A percentile compares a stretch with the other conserved stretches of the same genome.
Evolutionary conservation across 1,140 invertebrate genomes (phyloP).

Genomic region (Babylonia areolata): DNA sequence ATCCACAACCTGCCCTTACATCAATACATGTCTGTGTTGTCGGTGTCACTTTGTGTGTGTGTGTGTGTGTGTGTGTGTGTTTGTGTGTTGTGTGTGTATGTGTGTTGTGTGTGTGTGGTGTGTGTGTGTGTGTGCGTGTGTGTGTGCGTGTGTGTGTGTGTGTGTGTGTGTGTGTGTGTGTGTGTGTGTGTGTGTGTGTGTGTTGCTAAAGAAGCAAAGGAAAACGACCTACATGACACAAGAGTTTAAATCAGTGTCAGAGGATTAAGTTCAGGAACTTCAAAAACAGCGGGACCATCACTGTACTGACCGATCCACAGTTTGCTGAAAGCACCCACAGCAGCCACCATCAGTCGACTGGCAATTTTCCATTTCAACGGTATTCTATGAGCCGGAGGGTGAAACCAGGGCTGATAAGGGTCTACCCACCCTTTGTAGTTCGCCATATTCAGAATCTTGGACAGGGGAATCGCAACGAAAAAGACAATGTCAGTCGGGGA

Average conservation of each 20-base stretch:
- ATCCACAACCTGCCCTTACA: too few species aligned
- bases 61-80: too few species aligned
- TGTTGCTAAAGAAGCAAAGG: not conserved
- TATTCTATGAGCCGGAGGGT: constrained; percentile 8
- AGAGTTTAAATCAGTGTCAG: not conserved
- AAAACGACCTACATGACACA: not conserved
- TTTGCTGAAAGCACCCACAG: constrained; percentile 44
- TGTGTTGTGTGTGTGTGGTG: too few species aligned
- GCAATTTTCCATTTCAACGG: constrained; percentile 40
- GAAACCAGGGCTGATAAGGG: constrained; percentile 25
- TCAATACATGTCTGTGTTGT: too few species aligned
- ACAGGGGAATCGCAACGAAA: too few species aligned
- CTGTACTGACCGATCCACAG: constrained; percentile 47
- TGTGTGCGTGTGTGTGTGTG: too few species aligned
- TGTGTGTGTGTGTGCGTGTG: too few species aligned
- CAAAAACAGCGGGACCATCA: too few species aligned
- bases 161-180: too few species aligned
- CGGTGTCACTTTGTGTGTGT: too few species aligned
- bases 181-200: too few species aligned
- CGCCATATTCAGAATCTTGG: not conserved
- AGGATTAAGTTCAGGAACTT: not conserved
- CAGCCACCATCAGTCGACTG: constrained; percentile 30
- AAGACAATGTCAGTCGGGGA: not conserved
- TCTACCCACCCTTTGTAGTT: not conserved
- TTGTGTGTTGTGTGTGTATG: too few species aligned